Evolutionary conservation across 2,888 invertebrate genomes (phyloP).

Genomic region (Rhaphigaster nebulosa): DNA sequence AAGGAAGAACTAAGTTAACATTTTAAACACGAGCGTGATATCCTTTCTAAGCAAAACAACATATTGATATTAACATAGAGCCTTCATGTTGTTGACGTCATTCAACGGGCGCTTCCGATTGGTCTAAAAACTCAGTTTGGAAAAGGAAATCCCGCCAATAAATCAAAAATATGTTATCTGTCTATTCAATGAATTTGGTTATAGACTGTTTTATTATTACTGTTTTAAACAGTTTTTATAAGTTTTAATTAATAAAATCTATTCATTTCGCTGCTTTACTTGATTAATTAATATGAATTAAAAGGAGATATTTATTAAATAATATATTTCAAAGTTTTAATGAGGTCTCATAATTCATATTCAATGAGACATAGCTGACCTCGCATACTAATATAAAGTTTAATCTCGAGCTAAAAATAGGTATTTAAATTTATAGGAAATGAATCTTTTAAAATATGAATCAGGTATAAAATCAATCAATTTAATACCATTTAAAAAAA

Average conservation of each 20-base stretch:
- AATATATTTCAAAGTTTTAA: not conserved
- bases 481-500: not conserved
- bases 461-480: not conserved
- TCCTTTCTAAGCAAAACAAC: constrained; percentile 39
- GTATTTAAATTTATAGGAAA: not conserved
- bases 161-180: constrained; percentile 6
- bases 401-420: not conserved
- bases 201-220: not conserved
- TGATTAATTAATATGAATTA: not conserved
- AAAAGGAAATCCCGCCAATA: not conserved
- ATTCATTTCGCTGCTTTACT: not conserved
- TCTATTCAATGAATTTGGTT: not conserved
- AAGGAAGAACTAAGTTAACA: not conserved
- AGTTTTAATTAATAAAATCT: not conserved
- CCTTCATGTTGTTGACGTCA: constrained; percentile 59
- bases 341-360: not conserved
- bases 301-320: not conserved
- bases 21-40: not conserved
- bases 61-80: constrained; percentile 56
- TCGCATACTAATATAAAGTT: not conserved
- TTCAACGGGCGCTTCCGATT: constrained; percentile 36
- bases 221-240: not conserved
- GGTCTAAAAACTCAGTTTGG: not conserved
- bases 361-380: not conserved
- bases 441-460: not conserved